Conservation (phyloP, 2,797 vertebrate genomes). For the Pangasius mekongensis region DNA sequence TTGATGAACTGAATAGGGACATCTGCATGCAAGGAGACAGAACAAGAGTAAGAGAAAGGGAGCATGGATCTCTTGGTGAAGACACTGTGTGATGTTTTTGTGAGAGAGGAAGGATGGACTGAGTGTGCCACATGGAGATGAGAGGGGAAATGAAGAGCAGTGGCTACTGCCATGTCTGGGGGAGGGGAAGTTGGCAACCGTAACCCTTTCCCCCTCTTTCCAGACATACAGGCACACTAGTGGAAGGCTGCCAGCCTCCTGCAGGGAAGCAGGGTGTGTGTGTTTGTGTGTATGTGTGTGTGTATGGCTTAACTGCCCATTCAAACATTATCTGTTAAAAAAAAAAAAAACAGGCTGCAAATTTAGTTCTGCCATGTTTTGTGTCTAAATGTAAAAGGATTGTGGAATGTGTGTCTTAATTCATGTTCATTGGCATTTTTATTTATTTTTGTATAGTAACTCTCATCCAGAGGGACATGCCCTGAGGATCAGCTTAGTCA, state of each 20-base stretch:
- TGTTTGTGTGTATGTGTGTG: background rate
- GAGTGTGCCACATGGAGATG: constrained; percentile 50
- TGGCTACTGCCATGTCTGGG: constrained; percentile 39
- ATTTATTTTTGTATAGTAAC: background rate
- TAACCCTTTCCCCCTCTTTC: constrained; percentile 26
- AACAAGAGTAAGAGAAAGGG: constrained; percentile 22
- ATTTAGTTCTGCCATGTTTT: constrained; percentile 8
- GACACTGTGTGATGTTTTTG: constrained; percentile 39
- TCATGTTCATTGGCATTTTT: constrained; percentile 5
- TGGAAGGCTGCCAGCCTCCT: constrained; percentile 45
- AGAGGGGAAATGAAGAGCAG: constrained; percentile 38
- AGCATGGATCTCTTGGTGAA: constrained; percentile 23
- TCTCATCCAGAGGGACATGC: constrained; percentile 18
- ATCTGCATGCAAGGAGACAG: constrained; percentile 35
- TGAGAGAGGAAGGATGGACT: constrained; percentile 20
- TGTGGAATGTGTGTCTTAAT: constrained; percentile 7
- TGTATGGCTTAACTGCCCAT: constrained; percentile 27
- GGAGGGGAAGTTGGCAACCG: constrained; percentile 29
- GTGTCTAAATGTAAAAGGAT: background rate
- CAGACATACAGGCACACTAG: constrained; percentile 36
- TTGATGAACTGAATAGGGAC: constrained; percentile 44
- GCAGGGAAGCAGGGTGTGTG: background rate
- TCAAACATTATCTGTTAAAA: constrained; percentile 40
- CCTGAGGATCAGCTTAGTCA: constrained; percentile 1
- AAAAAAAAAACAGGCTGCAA: constrained; percentile 33